Evolutionary conservation across 2,797 vertebrate species (phyloP).

Genomic region (Iguana delicatissima): DNA sequence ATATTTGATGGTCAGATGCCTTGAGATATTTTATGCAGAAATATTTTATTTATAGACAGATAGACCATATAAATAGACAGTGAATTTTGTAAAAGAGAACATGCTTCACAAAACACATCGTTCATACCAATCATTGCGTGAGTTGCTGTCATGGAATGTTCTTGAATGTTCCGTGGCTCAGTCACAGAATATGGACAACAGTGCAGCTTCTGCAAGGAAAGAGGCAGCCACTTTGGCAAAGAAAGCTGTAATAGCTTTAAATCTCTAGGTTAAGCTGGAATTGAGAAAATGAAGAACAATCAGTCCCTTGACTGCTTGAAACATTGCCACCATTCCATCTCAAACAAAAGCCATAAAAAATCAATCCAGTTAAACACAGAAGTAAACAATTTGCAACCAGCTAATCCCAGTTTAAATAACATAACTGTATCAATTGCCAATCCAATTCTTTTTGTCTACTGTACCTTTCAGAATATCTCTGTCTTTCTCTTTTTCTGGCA

Average conservation of each 20-base stretch:
- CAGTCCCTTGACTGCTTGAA: neutral
- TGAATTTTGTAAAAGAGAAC: neutral
- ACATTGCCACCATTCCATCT: neutral
- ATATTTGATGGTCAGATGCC: too few species aligned
- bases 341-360: neutral
- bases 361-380: neutral
- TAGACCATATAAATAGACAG: neutral
- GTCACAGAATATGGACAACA: neutral
- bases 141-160: neutral
- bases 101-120: neutral
- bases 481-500: neutral
- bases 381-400: neutral
- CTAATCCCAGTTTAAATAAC: conserved; percentile 12
- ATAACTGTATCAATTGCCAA: neutral
- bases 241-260: neutral
- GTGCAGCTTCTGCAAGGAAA: neutral
- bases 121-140: neutral
- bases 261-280: neutral
- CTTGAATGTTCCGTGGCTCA: neutral
- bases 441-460: neutral
- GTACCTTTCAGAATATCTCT: neutral
- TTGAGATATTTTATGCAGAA: neutral
- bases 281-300: neutral
- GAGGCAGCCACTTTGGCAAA: neutral
- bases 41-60: conserved; percentile 1